Base-by-base conservation (phyloP, 2,113 vertebrate species). In the Dromas ardeola region DNA sequence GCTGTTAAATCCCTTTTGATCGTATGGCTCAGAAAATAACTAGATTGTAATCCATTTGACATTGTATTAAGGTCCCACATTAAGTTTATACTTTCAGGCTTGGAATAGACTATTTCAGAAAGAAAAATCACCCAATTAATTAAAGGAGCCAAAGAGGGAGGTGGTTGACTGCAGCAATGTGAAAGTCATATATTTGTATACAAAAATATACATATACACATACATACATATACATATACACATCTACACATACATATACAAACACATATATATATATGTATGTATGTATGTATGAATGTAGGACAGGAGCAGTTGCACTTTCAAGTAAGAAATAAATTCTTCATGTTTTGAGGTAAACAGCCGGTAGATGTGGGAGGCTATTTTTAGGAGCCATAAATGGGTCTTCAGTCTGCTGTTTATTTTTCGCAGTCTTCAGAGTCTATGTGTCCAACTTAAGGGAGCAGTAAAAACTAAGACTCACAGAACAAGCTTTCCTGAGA, bases 181-280 rank as follows among this genome's bases (percentile, higher is more conserved):
- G 25, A 66, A 86, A 45, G 71, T 29, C 30, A 19, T 9, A 3
- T 17, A 25, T 55, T 1, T 32, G 26, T 27, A 17, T 8, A 6
- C 15, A 34, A 10, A 6, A 2, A 7, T 17, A 47, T 6, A 32
- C 3, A 38, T 8, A 55, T 8, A 32, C 4, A 5, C 13, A 36
- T 11, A 7, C 2, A 7, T 13, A 38, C 5, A n/a, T 11, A 50
- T 7, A 36, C 5, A 21, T 1, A 43, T 2, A 16, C 5, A 7
- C 19, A 47, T 47, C 20, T 10, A 32, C 4, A 6, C 12, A 34
- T 13, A 7, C 2, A 81, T 29, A 45, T 8, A 40, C 5, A 36
- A 9, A 53, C 4, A 40, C 5, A 27, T 1, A 47, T 5, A 21
- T 5, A 29, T 3, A 6, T 3, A 18, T 3, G 0, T 22, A 14